A percentile compares a stretch with the other conserved stretches of the same genome.
These are phyloP conservation scores for Drosophila anomelani DNA, from an alignment of 2,888 invertebrate genomes.

Conservation along the genomic window DNA sequence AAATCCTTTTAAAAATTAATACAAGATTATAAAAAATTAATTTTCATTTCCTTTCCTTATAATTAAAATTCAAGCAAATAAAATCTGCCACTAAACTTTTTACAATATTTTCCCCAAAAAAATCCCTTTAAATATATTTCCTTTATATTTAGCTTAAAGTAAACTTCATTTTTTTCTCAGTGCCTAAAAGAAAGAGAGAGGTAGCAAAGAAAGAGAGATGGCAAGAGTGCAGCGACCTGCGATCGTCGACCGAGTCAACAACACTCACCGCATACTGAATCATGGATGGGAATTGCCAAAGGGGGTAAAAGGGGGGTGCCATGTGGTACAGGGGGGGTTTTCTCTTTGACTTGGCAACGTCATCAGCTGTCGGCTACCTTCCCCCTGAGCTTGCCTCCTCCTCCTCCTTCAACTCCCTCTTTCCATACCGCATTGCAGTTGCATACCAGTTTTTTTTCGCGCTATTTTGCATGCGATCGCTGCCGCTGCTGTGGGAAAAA, in stretches of 20 bases:
- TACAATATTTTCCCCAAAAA: not conserved
- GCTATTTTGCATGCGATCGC: constrained; percentile 72
- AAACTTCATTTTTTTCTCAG: not conserved
- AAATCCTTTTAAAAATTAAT: not conserved
- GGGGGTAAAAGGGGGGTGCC: constrained; percentile 8
- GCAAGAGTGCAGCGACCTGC: constrained; percentile 72
- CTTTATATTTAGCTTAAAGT: not conserved
- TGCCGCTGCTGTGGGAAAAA: constrained; percentile 17
- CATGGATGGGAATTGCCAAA: constrained; percentile 42
- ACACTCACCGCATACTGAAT: constrained; percentile 53
- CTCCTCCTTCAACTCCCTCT: not conserved
- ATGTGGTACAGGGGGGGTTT: constrained; percentile 10
- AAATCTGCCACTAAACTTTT: not conserved
- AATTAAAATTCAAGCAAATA: not conserved
- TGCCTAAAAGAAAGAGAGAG: not conserved
- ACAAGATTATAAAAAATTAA: not conserved
- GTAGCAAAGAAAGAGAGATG: constrained; percentile 13
- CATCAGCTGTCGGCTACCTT: constrained; percentile 46
- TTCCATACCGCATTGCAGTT: constrained; percentile 33
- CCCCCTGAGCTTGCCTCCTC: not conserved
- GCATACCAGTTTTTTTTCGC: constrained; percentile 71
- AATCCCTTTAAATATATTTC: not conserved
- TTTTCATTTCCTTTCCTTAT: no score
- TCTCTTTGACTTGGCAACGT: constrained; percentile 52
- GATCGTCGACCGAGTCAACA: constrained; percentile 54